Evolutionary conservation across 2,888 invertebrate species (phyloP).

Genomic region (Acronicta leporina): DNA sequence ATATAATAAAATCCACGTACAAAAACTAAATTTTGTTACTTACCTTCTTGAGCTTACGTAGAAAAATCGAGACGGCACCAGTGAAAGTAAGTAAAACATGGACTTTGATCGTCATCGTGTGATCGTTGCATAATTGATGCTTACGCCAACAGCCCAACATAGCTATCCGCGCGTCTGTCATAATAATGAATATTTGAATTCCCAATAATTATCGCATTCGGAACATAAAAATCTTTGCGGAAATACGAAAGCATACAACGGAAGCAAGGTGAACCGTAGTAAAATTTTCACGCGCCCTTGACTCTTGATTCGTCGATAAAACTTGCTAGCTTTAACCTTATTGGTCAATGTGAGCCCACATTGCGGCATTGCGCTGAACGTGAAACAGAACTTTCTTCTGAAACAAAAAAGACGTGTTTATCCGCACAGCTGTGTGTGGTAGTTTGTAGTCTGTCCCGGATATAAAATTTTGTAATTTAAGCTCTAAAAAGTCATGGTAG

Average conservation of each 20-base stretch:
- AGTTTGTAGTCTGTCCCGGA: slow-evolving; percentile 21
- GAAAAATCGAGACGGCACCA: slow-evolving; percentile 8
- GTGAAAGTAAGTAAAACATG: slow-evolving; percentile 39
- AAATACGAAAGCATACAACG: slow-evolving; percentile 28
- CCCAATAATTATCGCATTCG: slow-evolving; percentile 23
- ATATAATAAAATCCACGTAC: too few relatives aligned
- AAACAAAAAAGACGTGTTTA: slow-evolving; percentile 47
- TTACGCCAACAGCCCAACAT: slow-evolving; percentile 16
- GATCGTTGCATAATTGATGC: slow-evolving; percentile 31
- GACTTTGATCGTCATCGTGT: slow-evolving; percentile 26
- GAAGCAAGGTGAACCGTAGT: slow-evolving; percentile 26
- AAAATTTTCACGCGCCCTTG: slow-evolving; percentile 54
- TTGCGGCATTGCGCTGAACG: slow-evolving; percentile 56
- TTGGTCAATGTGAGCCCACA: slow-evolving; percentile 47
- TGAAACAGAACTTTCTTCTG: slow-evolving; percentile 55
- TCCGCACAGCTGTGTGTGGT: slow-evolving; percentile 42
- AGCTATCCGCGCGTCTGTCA: slow-evolving; percentile 1
- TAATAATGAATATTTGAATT: slow-evolving; percentile 32
- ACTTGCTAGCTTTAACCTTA: slow-evolving; percentile 45
- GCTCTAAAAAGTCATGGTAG: slow-evolving; percentile 26
- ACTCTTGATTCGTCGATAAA: slow-evolving; percentile 58
- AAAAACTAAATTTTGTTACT: too few relatives aligned
- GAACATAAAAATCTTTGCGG: slow-evolving; percentile 21
- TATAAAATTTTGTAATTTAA: slow-evolving; percentile 10
- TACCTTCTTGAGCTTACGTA: too few relatives aligned